Conservation (phyloP, 2,888 invertebrate genomes). For the Elgonia sp. region DNA sequence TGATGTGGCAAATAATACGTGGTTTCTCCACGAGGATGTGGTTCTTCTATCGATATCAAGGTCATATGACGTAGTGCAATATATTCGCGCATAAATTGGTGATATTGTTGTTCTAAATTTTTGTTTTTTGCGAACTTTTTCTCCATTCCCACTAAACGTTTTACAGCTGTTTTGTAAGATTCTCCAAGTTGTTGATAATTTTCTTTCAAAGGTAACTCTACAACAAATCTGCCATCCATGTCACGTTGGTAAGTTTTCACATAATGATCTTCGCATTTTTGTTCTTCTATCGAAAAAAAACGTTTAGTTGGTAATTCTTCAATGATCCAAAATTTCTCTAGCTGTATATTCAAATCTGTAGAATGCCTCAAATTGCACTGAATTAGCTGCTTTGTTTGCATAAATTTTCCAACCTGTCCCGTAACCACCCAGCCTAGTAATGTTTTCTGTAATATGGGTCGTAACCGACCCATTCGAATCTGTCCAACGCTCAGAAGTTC, state of each 20-base stretch:
- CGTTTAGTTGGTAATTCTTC: background rate
- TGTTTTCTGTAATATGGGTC: background rate
- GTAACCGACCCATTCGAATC: background rate
- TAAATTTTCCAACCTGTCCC: background rate
- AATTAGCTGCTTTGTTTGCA: background rate
- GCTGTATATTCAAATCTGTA: background rate
- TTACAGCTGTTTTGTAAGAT: background rate
- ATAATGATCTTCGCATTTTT: background rate
- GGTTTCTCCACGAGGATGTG: background rate
- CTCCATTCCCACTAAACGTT: conserved; percentile 12
- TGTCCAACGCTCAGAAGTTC: background rate
- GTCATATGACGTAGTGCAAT: conserved; percentile 13
- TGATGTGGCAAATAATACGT: conserved; percentile 33
- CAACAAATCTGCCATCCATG: background rate
- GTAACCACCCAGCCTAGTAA: background rate
- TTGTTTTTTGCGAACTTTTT: conserved; percentile 1
- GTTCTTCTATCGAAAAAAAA: background rate
- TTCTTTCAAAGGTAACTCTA: background rate
- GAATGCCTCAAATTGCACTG: background rate
- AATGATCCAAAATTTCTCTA: background rate
- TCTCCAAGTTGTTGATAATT: background rate
- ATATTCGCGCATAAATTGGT: conserved; percentile 16
- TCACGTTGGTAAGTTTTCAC: background rate
- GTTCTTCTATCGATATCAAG: background rate
- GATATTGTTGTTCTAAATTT: background rate